A percentile compares a stretch with the other conserved stretches of the same genome.
Conservation (phyloP, 2,888 invertebrate genomes). For the Idaea straminata region DNA sequence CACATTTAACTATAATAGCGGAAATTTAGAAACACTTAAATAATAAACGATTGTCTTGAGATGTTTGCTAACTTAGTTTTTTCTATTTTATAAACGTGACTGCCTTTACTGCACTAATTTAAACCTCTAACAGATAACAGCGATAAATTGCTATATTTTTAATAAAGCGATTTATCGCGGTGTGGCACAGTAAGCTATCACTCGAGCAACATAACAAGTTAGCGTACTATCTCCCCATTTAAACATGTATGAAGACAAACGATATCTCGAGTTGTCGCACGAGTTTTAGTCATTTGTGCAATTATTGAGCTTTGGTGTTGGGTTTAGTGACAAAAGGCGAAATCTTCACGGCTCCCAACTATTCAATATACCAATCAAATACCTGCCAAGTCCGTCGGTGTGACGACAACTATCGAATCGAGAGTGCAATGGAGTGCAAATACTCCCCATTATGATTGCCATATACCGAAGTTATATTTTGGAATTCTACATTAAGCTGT, state of each 20-base stretch:
- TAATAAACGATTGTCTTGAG: not conserved
- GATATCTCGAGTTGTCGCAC: not conserved
- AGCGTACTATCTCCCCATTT: not conserved
- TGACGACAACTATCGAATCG: constrained; percentile 75
- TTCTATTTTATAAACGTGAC: not conserved
- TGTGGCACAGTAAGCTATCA: not conserved
- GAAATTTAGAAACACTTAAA: not conserved
- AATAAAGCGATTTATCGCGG: not conserved
- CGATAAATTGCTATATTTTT: too few species aligned
- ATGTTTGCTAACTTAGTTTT: too few species aligned
- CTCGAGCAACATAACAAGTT: not conserved
- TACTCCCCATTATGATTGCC: constrained; percentile 70
- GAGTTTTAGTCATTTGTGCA: not conserved
- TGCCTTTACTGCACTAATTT: not conserved
- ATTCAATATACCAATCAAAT: constrained; percentile 78
- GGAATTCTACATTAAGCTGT: constrained; percentile 75
- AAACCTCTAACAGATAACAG: not conserved
- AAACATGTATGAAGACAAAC: not conserved
- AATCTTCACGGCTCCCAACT: constrained; percentile 38
- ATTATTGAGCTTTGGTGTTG: constrained; percentile 22
- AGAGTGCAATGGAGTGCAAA: constrained; percentile 65
- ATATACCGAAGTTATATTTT: constrained; percentile 75
- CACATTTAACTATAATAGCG: not conserved
- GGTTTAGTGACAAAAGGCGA: not conserved
- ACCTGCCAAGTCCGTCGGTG: constrained; percentile 78